Evolutionary conservation across 2,888 invertebrate genomes (phyloP).

Genomic region (Hyles lineata): DNA sequence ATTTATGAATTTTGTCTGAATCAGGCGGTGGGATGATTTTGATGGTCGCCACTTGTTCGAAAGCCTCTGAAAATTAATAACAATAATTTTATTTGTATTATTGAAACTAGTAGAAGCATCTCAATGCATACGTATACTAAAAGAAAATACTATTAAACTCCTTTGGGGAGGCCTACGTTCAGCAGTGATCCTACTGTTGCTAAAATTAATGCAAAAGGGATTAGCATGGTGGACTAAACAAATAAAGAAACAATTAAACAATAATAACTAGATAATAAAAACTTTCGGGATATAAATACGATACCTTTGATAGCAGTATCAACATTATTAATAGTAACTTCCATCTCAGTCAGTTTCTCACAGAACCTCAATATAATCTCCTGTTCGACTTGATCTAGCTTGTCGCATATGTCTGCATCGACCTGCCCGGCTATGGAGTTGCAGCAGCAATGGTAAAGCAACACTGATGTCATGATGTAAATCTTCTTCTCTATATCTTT

Average conservation of each 20-base stretch:
- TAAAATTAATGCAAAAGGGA: too few species aligned
- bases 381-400: constrained; percentile 54
- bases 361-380: constrained; percentile 65
- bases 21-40: constrained; percentile 9
- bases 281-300: not conserved
- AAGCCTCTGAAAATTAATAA: constrained; percentile 39
- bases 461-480: constrained; percentile 57
- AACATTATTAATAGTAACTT: constrained; percentile 62
- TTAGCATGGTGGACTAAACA: too few species aligned
- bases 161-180: too few species aligned
- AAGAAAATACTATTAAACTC: too few species aligned
- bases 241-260: too few species aligned
- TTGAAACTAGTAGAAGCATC: too few species aligned
- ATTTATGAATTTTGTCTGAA: not conserved
- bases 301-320: constrained; percentile 60
- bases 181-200: too few species aligned
- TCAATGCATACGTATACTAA: too few species aligned
- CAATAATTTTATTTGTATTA: too few species aligned
- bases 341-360: constrained; percentile 60
- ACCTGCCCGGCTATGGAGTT: constrained; percentile 55
- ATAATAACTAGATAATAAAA: too few species aligned
- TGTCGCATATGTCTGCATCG: constrained; percentile 58
- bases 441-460: constrained; percentile 66
- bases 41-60: constrained; percentile 31
- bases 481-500: constrained; percentile 56